Conservation (phyloP, 2,113 vertebrate genomes). For the Semnornis frantzii region DNA sequence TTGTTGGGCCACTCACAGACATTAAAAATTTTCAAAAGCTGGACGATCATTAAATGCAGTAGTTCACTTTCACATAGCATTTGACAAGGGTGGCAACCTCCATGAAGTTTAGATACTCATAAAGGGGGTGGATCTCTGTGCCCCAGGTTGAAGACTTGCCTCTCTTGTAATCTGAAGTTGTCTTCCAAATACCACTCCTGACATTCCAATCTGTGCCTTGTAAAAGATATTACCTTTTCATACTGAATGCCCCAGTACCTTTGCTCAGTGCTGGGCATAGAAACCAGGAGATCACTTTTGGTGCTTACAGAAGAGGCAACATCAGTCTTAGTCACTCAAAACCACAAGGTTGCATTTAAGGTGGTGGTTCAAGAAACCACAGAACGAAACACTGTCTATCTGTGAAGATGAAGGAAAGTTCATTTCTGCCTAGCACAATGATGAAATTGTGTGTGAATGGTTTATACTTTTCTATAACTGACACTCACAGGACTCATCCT, state of each 20-base stretch:
- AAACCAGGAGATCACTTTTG: neutral
- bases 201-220: neutral
- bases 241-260: neutral
- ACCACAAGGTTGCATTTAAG: constrained; percentile 53
- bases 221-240: neutral
- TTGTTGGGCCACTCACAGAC: neutral
- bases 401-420: constrained; percentile 23
- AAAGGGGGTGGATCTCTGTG: neutral
- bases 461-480: neutral
- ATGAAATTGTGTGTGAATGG: constrained; percentile 14
- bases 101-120: neutral
- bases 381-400: constrained; percentile 48
- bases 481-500: neutral
- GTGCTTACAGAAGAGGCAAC: neutral
- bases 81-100: neutral
- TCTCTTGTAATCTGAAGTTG: neutral
- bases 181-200: neutral
- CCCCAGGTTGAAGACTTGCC: neutral
- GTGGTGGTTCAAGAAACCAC: constrained; percentile 33
- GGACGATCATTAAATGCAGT: neutral
- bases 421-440: constrained; percentile 16
- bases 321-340: constrained; percentile 28
- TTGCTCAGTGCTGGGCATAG: neutral
- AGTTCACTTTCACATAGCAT: neutral
- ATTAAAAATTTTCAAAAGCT: neutral